These are phyloP conservation scores for Amblyopsis rosae DNA, from an alignment of 2,113 vertebrate genomes.

Conservation along the genomic window DNA sequence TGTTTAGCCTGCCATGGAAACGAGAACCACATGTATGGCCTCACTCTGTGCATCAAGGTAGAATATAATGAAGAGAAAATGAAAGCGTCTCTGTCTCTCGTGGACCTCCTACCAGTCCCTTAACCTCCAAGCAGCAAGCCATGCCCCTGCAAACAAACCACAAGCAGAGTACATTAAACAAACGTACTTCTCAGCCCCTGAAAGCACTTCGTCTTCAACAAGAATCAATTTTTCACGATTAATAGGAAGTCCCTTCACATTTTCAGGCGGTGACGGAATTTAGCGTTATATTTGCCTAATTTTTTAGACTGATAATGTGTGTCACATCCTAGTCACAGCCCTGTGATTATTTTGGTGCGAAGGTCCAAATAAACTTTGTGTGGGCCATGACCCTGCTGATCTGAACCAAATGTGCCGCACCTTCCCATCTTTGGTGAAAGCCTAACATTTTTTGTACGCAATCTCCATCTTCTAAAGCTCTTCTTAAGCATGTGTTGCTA, in stretches of 20 bases:
- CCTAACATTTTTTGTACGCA: slow-evolving; percentile 9
- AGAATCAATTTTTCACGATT: slow-evolving; percentile 50
- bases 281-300: slow-evolving; percentile 1
- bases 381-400: slow-evolving; percentile 65
- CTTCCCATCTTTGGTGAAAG: slow-evolving; percentile 47
- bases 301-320: slow-evolving; percentile 61
- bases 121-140: slow-evolving; percentile 48
- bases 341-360: slow-evolving; percentile 67
- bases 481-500: slow-evolving; percentile 24
- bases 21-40: slow-evolving; percentile 45
- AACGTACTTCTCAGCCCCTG: slow-evolving; percentile 21
- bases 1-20: slow-evolving; percentile 55
- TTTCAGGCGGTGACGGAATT: slow-evolving; percentile 34
- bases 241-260: slow-evolving; percentile 54
- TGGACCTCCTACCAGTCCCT: slow-evolving; percentile 51
- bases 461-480: slow-evolving; percentile 23
- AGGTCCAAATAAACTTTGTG: slow-evolving; percentile 70
- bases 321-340: slow-evolving; percentile 50
- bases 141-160: slow-evolving; percentile 43
- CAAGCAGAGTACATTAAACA: slow-evolving; percentile 26
- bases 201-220: slow-evolving; percentile 32
- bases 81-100: slow-evolving; percentile 52
- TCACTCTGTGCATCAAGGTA: slow-evolving; percentile 39
- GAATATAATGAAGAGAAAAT: slow-evolving; percentile 19
- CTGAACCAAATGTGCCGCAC: slow-evolving; percentile 69